Percentiles rank a stretch among this genome's conserved stretches.
Conservation (phyloP, 2,797 vertebrate genomes). For the Alcedo quadribrachys region DNA sequence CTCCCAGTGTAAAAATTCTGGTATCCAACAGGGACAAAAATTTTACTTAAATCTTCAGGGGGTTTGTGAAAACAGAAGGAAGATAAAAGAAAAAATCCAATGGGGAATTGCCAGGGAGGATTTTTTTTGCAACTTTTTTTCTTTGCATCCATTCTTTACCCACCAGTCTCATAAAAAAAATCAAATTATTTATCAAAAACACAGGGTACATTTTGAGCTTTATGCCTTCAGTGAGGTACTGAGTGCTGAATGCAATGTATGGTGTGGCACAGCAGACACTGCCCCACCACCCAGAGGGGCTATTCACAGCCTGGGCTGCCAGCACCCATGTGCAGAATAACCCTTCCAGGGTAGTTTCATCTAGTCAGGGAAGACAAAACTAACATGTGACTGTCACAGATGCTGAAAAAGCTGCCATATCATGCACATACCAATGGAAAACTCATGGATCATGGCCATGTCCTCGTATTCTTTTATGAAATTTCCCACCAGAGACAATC, state of each 20-base stretch:
- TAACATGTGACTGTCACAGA: background rate
- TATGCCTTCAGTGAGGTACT: background rate
- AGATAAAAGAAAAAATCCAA: background rate
- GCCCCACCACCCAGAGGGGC: background rate
- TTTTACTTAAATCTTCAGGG: background rate
- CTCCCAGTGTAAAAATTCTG: background rate
- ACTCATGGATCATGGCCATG: background rate
- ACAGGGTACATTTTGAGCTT: background rate
- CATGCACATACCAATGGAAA: fast-evolving
- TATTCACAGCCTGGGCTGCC: background rate
- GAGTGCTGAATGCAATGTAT: background rate
- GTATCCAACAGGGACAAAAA: background rate
- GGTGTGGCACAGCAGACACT: background rate
- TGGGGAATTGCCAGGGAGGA: background rate
- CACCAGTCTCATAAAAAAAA: background rate
- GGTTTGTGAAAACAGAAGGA: background rate
- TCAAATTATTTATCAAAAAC: background rate
- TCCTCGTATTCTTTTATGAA: background rate
- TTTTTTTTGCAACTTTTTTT: background rate
- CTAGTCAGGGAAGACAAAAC: background rate
- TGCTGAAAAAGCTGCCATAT: background rate
- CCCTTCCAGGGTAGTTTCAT: background rate
- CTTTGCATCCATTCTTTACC: background rate
- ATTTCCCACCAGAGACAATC: background rate
- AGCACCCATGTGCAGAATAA: background rate